Percentiles rank a stretch among this genome's conserved stretches.
These are phyloP conservation scores for Silurus glanis DNA, from an alignment of 2,113 vertebrate genomes.

Conservation along the genomic window DNA sequence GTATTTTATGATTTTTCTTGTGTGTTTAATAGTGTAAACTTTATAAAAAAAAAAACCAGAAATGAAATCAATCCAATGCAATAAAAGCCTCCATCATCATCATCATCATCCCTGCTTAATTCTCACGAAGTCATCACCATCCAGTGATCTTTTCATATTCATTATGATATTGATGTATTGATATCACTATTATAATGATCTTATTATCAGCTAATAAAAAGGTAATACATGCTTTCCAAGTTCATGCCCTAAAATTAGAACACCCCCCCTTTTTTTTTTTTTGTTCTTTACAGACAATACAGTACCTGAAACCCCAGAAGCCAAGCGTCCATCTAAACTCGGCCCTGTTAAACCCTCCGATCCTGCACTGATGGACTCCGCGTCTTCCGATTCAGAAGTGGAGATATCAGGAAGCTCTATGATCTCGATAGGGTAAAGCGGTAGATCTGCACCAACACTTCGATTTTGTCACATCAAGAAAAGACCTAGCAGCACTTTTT, in stretches of 20 bases:
- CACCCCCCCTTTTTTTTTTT: too few relatives aligned
- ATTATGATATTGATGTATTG: too few relatives aligned
- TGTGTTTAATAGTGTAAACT: neutral
- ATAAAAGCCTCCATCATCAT: neutral
- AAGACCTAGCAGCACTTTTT: neutral
- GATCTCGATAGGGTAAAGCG: slow-evolving; percentile 49
- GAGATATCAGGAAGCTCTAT: slow-evolving; percentile 53
- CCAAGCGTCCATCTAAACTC: slow-evolving; percentile 66
- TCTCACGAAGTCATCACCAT: neutral
- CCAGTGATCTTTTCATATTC: neutral
- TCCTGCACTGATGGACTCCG: slow-evolving; percentile 58
- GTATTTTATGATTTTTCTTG: neutral
- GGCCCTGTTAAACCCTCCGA: slow-evolving; percentile 56
- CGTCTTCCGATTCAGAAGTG: slow-evolving; percentile 63
- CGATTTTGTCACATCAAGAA: neutral
- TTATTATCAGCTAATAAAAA: neutral
- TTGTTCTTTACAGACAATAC: slow-evolving; percentile 50
- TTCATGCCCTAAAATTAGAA: neutral
- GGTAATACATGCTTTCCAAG: neutral
- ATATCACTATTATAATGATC: too few relatives aligned
- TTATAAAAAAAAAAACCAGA: neutral
- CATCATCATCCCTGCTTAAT: neutral
- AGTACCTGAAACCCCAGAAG: slow-evolving; percentile 79
- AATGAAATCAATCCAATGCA: neutral
- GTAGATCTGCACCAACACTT: neutral